These are phyloP conservation scores for Drosophila acutilabella DNA, from an alignment of 2,888 invertebrate species.

Conservation along the genomic window DNA sequence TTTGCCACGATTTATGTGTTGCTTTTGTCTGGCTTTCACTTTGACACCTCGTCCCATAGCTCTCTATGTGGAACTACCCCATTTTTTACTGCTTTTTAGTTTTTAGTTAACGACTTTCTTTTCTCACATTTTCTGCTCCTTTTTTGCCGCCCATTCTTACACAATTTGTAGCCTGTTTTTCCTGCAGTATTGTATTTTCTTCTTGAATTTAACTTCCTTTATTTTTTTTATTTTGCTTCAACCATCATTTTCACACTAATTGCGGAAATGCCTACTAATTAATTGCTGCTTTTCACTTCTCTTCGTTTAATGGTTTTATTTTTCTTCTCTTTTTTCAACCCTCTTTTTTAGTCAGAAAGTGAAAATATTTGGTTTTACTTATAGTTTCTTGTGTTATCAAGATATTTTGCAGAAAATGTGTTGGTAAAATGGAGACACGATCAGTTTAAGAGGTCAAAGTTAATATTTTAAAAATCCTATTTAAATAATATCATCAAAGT, in stretches of 20 bases:
- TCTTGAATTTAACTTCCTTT: background rate
- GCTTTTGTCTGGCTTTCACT: slow-evolving; percentile 61
- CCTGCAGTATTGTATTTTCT: slow-evolving; percentile 44
- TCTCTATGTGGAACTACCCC: slow-evolving; percentile 53
- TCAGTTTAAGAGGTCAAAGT: background rate
- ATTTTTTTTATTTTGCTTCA: slow-evolving; percentile 28
- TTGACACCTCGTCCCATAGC: slow-evolving; percentile 63
- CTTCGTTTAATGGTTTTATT: slow-evolving; percentile 28
- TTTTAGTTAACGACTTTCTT: slow-evolving; percentile 69
- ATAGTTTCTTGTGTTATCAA: background rate
- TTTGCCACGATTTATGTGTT: slow-evolving; percentile 72
- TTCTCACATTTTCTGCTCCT: slow-evolving; percentile 12
- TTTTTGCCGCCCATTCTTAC: slow-evolving; percentile 25
- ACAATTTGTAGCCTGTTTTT: slow-evolving; percentile 42
- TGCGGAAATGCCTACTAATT: slow-evolving; percentile 76
- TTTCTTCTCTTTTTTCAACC: slow-evolving; percentile 46
- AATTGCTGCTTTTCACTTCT: slow-evolving; percentile 54
- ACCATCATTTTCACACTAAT: slow-evolving; percentile 79
- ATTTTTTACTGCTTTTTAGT: slow-evolving; percentile 66
- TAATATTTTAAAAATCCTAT: too few relatives aligned
- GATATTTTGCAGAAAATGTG: background rate
- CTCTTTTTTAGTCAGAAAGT: slow-evolving; percentile 14
- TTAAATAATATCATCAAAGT: too few relatives aligned
- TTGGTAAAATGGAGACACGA: background rate
- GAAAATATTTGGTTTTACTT: slow-evolving; percentile 1